phyloP scores from a whole-genome alignment of 2,888 invertebrate genomes.

The Pharmacophagus antenor region DNA sequence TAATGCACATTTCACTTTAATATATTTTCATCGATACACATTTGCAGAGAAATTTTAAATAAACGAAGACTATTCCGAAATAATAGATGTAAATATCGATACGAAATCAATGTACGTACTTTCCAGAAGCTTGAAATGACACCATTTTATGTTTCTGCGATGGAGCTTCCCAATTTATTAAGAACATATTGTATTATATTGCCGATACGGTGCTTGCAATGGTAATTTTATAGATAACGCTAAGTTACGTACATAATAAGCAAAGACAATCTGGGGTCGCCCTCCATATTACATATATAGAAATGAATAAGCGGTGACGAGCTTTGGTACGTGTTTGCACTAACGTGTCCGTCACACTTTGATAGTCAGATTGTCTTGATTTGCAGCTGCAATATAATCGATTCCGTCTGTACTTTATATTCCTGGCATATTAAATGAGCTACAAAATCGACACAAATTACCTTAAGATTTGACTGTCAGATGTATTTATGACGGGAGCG shows the following conservation, averaged over 20 bases:
- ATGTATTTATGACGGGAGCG: conserved; percentile 68
- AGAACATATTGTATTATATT: conserved; percentile 24
- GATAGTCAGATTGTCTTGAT: conserved; percentile 65
- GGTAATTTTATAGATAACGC: conserved; percentile 63
- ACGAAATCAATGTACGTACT: not conserved
- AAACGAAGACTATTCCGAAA: not conserved
- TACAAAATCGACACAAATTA: conserved; percentile 78
- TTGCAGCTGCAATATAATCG: conserved; percentile 58
- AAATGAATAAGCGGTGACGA: conserved; percentile 47
- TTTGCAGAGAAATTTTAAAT: not conserved
- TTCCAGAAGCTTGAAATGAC: conserved; percentile 11
- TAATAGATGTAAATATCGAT: not conserved
- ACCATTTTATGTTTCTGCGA: conserved; percentile 4
- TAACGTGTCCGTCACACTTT: conserved; percentile 49
- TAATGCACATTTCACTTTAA: not conserved
- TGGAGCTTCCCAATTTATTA: conserved; percentile 31
- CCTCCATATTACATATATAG: conserved; percentile 50
- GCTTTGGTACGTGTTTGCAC: conserved; percentile 38
- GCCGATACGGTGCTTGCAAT: conserved; percentile 49
- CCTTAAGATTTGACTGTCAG: conserved; percentile 78
- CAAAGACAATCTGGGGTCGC: conserved; percentile 41
- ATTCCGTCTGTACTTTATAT: conserved; percentile 72
- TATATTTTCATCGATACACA: not conserved
- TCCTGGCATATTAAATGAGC: conserved; percentile 78
- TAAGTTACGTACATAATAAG: conserved; percentile 64